Percentiles rank a stretch among this genome's conserved stretches.
Conservation (phyloP, 2,797 vertebrate species). For the Vultur gryphus region DNA sequence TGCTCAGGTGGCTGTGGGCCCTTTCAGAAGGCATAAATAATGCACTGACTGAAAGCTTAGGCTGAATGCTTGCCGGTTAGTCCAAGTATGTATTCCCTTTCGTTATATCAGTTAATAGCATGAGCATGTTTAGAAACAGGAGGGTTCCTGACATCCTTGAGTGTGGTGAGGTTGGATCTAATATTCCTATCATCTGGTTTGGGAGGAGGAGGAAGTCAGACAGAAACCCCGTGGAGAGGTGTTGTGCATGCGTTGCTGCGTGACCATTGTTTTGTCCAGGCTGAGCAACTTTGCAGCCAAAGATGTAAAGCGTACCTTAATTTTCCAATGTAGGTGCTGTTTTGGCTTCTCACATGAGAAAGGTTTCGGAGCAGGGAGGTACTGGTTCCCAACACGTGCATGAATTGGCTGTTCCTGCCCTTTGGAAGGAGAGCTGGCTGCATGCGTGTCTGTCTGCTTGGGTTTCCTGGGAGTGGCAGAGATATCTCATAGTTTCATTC, state of each 20-base stretch:
- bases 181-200: neutral
- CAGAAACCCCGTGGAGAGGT: neutral
- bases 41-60: neutral
- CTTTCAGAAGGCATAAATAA: neutral
- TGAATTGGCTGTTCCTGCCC: neutral
- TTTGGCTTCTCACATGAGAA: neutral
- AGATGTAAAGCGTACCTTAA: neutral
- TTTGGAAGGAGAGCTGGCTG: neutral
- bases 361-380: neutral
- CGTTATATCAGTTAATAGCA: neutral
- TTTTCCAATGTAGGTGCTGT: neutral
- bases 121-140: neutral
- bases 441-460: neutral
- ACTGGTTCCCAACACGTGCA: neutral
- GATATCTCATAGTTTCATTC: neutral
- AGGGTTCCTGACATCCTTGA: neutral
- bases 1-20: neutral
- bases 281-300: neutral
- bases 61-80: neutral
- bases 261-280: neutral
- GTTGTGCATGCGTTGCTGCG: neutral
- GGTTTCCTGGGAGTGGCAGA: slow-evolving; percentile 13
- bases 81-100: neutral
- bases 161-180: neutral
- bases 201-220: neutral